These are phyloP conservation scores for Drosophila buzzatii DNA, from an alignment of 2,888 invertebrate genomes.

Conservation along the genomic window DNA sequence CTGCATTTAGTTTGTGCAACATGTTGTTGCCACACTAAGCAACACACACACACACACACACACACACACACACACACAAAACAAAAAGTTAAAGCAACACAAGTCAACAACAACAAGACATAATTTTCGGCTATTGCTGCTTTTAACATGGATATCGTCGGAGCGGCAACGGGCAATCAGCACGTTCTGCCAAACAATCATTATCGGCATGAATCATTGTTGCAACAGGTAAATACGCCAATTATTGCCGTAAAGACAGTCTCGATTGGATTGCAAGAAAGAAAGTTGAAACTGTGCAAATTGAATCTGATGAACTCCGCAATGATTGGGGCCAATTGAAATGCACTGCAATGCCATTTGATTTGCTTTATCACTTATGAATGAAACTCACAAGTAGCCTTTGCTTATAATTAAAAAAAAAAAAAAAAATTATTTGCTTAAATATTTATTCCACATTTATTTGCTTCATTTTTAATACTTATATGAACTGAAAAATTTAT, in stretches of 20 bases:
- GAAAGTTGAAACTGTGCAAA: conserved; percentile 20
- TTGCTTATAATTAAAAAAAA: too few relatives aligned
- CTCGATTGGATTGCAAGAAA: conserved; percentile 27
- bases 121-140: conserved; percentile 24
- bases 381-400: neutral
- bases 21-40: conserved; percentile 63
- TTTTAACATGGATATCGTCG: conserved; percentile 84
- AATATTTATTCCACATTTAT: neutral
- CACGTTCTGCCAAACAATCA: conserved; percentile 85
- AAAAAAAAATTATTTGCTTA: too few relatives aligned
- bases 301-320: conserved; percentile 19
- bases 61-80: neutral
- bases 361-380: neutral
- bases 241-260: conserved; percentile 35
- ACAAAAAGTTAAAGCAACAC: conserved; percentile 10
- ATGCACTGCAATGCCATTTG: neutral
- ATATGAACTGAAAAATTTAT: neutral
- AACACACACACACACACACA: conserved; percentile 32
- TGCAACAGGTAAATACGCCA: conserved; percentile 82
- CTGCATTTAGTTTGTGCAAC: conserved; percentile 62
- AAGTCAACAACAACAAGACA: conserved; percentile 22
- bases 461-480: neutral
- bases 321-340: neutral
- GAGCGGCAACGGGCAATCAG: conserved; percentile 81
- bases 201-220: conserved; percentile 84